Conservation (phyloP, 2,888 invertebrate genomes). For the Cerastis rubricosa region DNA sequence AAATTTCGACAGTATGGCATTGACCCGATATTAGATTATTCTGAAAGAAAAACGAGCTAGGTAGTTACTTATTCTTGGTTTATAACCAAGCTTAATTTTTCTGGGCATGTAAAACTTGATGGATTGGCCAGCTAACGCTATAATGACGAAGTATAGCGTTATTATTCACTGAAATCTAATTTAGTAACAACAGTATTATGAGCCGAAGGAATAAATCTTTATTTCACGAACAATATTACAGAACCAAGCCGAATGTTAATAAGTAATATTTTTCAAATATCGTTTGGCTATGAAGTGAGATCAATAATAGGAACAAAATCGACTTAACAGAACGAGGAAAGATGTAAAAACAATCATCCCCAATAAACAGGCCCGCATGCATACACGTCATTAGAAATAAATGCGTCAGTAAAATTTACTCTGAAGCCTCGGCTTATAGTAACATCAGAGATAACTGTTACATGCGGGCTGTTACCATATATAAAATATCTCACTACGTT, state of each 20-base stretch:
- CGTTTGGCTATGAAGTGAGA: not conserved
- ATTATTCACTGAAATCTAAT: constrained; percentile 56
- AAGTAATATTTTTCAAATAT: constrained; percentile 21
- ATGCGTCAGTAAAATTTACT: constrained; percentile 77
- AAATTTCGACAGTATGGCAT: constrained; percentile 46
- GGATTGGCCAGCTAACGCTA: constrained; percentile 58
- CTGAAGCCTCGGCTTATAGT: constrained; percentile 68
- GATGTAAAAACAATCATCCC: constrained; percentile 63
- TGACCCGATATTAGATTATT: constrained; percentile 55
- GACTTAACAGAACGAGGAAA: constrained; percentile 31
- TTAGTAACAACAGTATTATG: constrained; percentile 50
- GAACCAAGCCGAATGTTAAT: not conserved
- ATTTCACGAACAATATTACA: constrained; percentile 28
- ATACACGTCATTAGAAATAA: constrained; percentile 71
- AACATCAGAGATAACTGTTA: constrained; percentile 67
- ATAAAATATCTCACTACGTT: constrained; percentile 57
- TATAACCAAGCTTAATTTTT: constrained; percentile 29
- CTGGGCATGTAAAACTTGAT: constrained; percentile 64
- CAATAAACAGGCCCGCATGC: constrained; percentile 77
- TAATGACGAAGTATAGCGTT: constrained; percentile 52
- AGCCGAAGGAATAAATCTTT: constrained; percentile 42
- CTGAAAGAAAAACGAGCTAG: constrained; percentile 35
- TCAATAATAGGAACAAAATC: constrained; percentile 20
- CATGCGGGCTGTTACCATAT: constrained; percentile 73
- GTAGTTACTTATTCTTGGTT: constrained; percentile 26